phyloP scores from a whole-genome alignment of 2,113 vertebrate species.

The crab-eating macaque (Macaca fascicularis) region DNA sequence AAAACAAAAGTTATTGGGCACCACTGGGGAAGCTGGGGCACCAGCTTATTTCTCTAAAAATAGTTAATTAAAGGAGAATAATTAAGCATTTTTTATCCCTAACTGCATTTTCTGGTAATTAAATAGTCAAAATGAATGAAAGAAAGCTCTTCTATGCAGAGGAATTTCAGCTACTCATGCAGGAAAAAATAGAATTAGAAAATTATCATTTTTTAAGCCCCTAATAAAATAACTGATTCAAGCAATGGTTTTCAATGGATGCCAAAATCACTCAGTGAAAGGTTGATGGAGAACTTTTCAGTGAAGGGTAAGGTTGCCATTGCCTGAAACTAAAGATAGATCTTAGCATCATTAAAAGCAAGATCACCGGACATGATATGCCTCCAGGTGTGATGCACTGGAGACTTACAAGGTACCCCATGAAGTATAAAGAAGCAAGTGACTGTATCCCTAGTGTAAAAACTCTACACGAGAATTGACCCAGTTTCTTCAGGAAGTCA shows the following conservation, averaged over 20 bases:
- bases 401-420: neutral
- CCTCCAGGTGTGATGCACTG: neutral
- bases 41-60: too few relatives aligned
- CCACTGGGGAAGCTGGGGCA: neutral
- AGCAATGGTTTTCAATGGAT: neutral
- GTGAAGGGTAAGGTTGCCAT: neutral
- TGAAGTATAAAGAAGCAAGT: too few relatives aligned
- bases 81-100: too few relatives aligned
- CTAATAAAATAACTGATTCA: too few relatives aligned
- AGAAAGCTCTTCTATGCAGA: too few relatives aligned
- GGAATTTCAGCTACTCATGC: too few relatives aligned
- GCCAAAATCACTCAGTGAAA: neutral
- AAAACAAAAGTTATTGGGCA: too few relatives aligned
- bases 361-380: neutral
- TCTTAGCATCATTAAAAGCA: neutral
- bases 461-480: neutral
- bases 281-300: neutral
- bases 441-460: neutral
- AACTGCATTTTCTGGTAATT: too few relatives aligned
- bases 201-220: too few relatives aligned
- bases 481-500: neutral
- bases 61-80: too few relatives aligned
- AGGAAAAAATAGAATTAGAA: too few relatives aligned
- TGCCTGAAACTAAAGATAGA: neutral
- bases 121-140: too few relatives aligned